These are phyloP conservation scores for Bergia sp. DNA, from an alignment of 92 coral and sea anemone genomes.

Conservation along the genomic window DNA sequence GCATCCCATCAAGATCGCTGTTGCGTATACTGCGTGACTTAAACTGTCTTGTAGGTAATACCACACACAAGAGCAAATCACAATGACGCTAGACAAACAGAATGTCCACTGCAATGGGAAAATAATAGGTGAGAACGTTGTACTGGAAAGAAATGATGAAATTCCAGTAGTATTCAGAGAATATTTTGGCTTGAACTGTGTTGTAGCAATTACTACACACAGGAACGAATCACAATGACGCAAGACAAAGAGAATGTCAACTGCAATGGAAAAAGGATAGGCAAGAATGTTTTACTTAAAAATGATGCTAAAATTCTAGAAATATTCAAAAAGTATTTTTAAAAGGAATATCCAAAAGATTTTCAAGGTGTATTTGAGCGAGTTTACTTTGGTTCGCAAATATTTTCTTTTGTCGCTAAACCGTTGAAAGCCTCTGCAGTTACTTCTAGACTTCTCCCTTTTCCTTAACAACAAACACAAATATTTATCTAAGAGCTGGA, in stretches of 20 bases:
- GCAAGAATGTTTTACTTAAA: not conserved
- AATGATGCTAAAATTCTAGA: not conserved
- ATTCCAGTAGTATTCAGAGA: not conserved
- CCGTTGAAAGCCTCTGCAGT: no score
- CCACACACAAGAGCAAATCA: constrained; percentile 34
- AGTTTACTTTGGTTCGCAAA: no score
- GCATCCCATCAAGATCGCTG: constrained; percentile 45
- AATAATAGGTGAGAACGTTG: not conserved
- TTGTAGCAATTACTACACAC: constrained; percentile 33
- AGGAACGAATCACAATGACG: constrained; percentile 23
- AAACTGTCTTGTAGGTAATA: constrained; percentile 31
- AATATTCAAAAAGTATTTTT: not conserved
- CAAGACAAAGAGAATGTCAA: constrained; percentile 39
- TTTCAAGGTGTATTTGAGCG: no score
- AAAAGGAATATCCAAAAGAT: not conserved
- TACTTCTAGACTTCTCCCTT: no score
- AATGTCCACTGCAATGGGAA: constrained; percentile 33
- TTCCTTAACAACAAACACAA: no score
- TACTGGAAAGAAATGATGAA: not conserved
- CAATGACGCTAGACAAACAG: constrained; percentile 32
- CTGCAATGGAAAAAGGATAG: constrained; percentile 2
- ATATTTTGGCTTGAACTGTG: constrained; percentile 22
- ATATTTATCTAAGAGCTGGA: no score
- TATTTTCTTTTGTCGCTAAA: no score
- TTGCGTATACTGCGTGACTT: constrained; percentile 43